Percentiles rank a stretch among this genome's conserved stretches.
Evolutionary conservation across 2,888 invertebrate species (phyloP).

Genomic region (Syrphus vitripennis): DNA sequence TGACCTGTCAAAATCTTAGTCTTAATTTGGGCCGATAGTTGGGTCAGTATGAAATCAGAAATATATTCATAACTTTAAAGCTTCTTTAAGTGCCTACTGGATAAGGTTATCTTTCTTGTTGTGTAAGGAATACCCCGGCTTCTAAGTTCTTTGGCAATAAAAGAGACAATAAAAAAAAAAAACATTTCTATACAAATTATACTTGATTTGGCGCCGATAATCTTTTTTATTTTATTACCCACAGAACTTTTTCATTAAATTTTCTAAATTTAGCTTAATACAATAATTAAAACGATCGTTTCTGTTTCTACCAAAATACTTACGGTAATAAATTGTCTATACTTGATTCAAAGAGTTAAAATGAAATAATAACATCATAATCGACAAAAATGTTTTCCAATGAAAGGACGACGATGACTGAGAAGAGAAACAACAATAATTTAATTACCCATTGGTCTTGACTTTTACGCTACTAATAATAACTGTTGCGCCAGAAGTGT

Average conservation of each 20-base stretch:
- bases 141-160: too few relatives aligned
- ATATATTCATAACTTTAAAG: too few relatives aligned
- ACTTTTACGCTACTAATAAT: slow-evolving; percentile 8
- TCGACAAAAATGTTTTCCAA: neutral
- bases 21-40: too few relatives aligned
- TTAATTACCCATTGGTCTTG: slow-evolving; percentile 8
- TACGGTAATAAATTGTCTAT: neutral
- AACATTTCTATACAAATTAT: too few relatives aligned
- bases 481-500: neutral
- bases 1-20: too few relatives aligned
- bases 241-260: neutral
- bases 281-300: neutral
- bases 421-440: neutral
- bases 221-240: neutral
- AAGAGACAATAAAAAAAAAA: too few relatives aligned
- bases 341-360: neutral
- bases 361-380: neutral
- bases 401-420: neutral
- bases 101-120: too few relatives aligned
- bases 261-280: neutral
- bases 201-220: neutral
- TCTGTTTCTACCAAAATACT: neutral
- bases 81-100: too few relatives aligned
- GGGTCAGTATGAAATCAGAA: too few relatives aligned
- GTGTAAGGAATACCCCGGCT: too few relatives aligned